Percentiles rank a stretch among this genome's conserved stretches.
phyloP scores from a whole-genome alignment of 2,113 vertebrate genomes.

The Bettongia penicillata region DNA sequence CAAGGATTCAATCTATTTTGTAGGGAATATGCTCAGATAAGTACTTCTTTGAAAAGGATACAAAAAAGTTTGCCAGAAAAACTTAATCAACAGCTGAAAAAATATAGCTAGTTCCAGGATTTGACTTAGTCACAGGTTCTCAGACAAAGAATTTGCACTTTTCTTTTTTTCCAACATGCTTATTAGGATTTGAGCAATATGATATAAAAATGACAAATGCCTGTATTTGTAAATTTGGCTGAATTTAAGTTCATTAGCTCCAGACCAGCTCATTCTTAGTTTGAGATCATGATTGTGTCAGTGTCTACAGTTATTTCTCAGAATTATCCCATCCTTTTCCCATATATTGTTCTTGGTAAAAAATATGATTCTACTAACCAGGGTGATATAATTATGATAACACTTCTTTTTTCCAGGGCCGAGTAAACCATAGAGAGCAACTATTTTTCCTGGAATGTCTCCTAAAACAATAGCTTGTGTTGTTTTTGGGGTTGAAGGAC shows the following conservation, averaged over 20 bases:
- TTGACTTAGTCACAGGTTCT: neutral
- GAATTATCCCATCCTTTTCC: neutral
- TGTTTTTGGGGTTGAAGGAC: neutral
- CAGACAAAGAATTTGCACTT: neutral
- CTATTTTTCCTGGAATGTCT: slow-evolving; percentile 8
- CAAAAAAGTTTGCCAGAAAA: neutral
- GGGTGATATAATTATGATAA: neutral
- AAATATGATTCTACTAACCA: neutral
- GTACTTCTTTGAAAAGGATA: neutral
- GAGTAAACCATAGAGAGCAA: neutral
- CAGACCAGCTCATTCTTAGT: neutral
- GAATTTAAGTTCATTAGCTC: neutral
- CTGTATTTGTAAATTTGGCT: neutral
- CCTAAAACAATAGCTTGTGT: neutral
- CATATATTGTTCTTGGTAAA: neutral
- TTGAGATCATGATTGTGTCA: neutral
- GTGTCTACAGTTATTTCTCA: neutral
- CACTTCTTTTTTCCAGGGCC: neutral
- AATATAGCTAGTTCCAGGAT: neutral
- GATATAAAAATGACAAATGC: neutral
- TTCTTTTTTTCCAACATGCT: slow-evolving; percentile 5
- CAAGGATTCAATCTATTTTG: neutral
- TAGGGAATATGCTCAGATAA: neutral
- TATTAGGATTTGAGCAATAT: neutral
- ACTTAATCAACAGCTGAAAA: neutral